Conservation (phyloP, 2,888 invertebrate species). For the Leptinotarsa peninsularis region DNA sequence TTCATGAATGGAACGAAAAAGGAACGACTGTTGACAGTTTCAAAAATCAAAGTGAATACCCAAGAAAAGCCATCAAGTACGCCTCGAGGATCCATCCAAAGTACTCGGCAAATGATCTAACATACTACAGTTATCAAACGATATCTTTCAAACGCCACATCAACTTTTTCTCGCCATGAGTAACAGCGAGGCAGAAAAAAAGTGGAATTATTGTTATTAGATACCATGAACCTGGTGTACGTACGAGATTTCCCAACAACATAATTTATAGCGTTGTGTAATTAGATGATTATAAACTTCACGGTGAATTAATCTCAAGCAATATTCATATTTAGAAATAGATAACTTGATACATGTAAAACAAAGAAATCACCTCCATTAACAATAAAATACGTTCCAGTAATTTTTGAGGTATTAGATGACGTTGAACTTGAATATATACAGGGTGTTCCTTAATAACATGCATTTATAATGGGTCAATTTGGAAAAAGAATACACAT, state of each 20-base stretch:
- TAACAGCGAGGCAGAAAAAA: background rate
- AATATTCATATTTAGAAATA: conserved; percentile 9
- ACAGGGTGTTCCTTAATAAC: background rate
- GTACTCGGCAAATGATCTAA: background rate
- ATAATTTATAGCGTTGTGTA: background rate
- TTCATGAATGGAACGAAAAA: too few relatives aligned
- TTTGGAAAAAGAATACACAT: too few relatives aligned
- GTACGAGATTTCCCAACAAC: conserved; percentile 8
- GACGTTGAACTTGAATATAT: conserved; percentile 12
- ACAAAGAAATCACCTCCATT: background rate
- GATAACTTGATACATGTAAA: conserved; percentile 5
- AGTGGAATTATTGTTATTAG: conserved; percentile 16
- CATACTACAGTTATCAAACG: background rate
- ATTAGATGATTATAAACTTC: conserved; percentile 4
- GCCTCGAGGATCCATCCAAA: background rate
- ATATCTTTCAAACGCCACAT: background rate
- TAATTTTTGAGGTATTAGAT: background rate
- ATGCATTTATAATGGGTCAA: too few relatives aligned
- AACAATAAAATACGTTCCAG: background rate
- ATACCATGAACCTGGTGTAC: background rate
- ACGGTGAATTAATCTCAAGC: background rate
- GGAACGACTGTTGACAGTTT: too few relatives aligned
- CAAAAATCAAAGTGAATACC: background rate
- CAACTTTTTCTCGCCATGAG: background rate
- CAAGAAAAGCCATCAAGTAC: background rate